A percentile compares a stretch with the other conserved stretches of the same genome.
phyloP scores from a whole-genome alignment of 2,888 invertebrate genomes.

The Formica aserva region DNA sequence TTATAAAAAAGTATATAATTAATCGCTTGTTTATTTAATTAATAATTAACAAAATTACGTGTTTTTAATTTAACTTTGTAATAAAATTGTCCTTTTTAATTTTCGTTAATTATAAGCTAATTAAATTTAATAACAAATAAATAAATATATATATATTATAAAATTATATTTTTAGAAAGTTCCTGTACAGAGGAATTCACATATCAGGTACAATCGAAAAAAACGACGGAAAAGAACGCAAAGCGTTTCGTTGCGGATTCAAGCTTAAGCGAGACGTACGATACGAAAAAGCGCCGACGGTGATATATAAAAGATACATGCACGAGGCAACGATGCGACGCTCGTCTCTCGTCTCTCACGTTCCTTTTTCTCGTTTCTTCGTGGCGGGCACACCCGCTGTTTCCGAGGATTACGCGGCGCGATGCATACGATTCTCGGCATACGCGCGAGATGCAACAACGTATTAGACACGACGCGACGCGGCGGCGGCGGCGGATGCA shows the following conservation, averaged over 20 bases:
- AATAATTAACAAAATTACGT: not conserved
- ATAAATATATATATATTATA: not conserved
- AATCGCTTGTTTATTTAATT: not conserved
- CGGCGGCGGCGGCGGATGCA: conserved; percentile 2
- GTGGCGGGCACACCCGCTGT: conserved; percentile 31
- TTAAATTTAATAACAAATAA: not conserved
- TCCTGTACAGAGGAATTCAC: not conserved
- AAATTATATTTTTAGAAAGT: not conserved
- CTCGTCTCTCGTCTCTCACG: conserved; percentile 43
- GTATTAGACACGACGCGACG: conserved; percentile 42
- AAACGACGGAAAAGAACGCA: not conserved
- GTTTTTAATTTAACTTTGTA: not conserved
- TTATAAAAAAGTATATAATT: not conserved
- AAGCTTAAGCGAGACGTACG: conserved; percentile 12
- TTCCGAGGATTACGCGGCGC: conserved; percentile 55
- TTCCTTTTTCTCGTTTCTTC: conserved; percentile 53
- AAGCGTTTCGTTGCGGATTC: conserved; percentile 37
- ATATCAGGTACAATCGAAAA: not conserved
- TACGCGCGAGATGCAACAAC: conserved; percentile 47
- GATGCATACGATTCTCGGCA: conserved; percentile 41
- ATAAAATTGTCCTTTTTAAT: conserved; percentile 1
- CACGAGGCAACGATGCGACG: conserved; percentile 42
- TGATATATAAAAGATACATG: conserved; percentile 61
- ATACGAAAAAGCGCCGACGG: conserved; percentile 36
- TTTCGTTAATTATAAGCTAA: not conserved